A percentile compares a stretch with the other conserved stretches of the same genome.
phyloP scores from a whole-genome alignment of 2,888 invertebrate genomes.

The Luperina testacea region DNA sequence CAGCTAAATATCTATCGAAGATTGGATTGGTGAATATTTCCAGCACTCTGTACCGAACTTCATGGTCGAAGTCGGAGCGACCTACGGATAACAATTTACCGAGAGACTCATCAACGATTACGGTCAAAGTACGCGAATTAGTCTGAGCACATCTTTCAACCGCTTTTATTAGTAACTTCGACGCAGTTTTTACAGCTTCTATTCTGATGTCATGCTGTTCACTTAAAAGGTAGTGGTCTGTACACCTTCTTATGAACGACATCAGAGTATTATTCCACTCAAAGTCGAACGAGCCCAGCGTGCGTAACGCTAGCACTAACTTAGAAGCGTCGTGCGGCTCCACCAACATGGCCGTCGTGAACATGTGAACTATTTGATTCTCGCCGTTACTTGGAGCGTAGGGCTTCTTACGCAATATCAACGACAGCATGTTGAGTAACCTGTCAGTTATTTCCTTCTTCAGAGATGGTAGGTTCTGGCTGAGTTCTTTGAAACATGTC shows the following conservation, averaged over 20 bases:
- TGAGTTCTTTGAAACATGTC: constrained; percentile 97
- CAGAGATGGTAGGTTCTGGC: constrained; percentile 96
- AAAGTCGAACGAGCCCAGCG: constrained; percentile 97
- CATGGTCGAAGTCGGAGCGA: constrained; percentile 98
- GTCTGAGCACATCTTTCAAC: constrained; percentile 92
- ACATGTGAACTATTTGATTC: constrained; percentile 83
- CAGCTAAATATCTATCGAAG: constrained; percentile 98
- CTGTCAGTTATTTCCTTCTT: constrained; percentile 98
- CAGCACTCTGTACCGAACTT: constrained; percentile 97
- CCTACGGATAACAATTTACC: constrained; percentile 97
- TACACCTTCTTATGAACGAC: constrained; percentile 97
- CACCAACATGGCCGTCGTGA: constrained; percentile 83
- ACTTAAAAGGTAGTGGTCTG: constrained; percentile 96
- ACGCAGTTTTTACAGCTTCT: constrained; percentile 98
- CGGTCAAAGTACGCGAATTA: constrained; percentile 95
- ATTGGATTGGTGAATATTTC: constrained; percentile 96
- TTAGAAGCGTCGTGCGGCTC: constrained; percentile 94
- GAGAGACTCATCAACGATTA: constrained; percentile 97
- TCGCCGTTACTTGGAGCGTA: constrained; percentile 91
- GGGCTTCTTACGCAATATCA: constrained; percentile 96
- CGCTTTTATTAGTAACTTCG: constrained; percentile 95
- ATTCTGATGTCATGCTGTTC: constrained; percentile 96
- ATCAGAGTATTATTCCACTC: constrained; percentile 96
- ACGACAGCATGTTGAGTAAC: constrained; percentile 96
- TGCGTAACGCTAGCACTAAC: constrained; percentile 97